Base-by-base conservation (phyloP, 2,797 vertebrate species). In the Notolepis coatsorum region DNA sequence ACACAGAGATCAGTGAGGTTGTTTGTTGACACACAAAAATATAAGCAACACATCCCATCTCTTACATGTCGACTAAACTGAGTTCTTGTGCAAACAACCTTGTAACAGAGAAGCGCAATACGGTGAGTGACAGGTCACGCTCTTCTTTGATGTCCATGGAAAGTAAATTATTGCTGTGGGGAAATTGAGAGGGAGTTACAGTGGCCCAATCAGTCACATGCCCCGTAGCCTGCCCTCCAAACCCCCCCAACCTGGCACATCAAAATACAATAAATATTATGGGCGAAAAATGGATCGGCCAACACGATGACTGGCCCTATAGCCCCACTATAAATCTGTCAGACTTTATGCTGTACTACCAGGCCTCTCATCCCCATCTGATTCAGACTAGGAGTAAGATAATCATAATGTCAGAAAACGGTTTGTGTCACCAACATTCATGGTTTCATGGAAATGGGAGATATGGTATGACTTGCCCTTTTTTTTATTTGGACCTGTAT, bases 81-180 rank as follows among this genome's bases (percentile, higher is more conserved):
- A 13, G 28, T 9, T 24, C 41, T 62, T 49, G 9, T 30, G 30
- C 35, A 28, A 28, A 52, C 61, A 25, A 48, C 24, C 43, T 35
- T 43, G 49, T 13, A 15, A 30, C 7, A 13, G 15, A 35, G 62
- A 63, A 42, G 41, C 55, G 62, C 45, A 15, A 53, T 20, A 13
- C 25, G 15, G 12, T 15, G 35, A 37, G 25, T 47, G 53, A 80
- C 82, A 80, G 75, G 68, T 87, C 75, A 79, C 54, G 52, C 61
- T 33, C 1, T 84, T 83, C 73, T 82, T 77, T 0, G 57, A 65
- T 4, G 15, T 67, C 30, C 43, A 43, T 45, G 31, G 39, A 66
- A 57, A 47, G 48, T 45, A 51, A 78, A 81, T 82, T 58, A 74
- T 77, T 75, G 58, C 67, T 58, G 47, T 24, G 35, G 52, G 73